Evolutionary conservation across 2,888 invertebrate species (phyloP), one percentile per base, ranked within the genome.

Genomic region (Mesochorus sp.): DNA sequence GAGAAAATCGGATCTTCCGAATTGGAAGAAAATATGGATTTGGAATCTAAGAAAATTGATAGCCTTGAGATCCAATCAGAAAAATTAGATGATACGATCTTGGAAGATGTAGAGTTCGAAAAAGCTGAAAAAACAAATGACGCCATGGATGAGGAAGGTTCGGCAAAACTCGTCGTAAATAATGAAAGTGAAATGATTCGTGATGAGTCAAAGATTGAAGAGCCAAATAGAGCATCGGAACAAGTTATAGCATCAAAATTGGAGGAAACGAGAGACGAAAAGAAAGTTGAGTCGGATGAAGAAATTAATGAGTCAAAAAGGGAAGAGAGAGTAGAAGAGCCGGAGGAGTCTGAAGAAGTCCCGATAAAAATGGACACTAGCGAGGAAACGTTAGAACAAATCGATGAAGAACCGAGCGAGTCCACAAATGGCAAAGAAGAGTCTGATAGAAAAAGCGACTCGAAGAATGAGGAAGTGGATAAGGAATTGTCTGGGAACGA

Each of bases 11-110:
- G n/a, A 5, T 47, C 53, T 3, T 37, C 49, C n/a, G n/a, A n/a
- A n/a, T n/a, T n/a, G n/a, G n/a, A n/a, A n/a, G n/a, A n/a, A n/a
- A n/a, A n/a, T 14, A 51, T 59, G 42, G 51, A 21, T 12, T 59
- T 34, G 14, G 59, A 59, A 6, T 24, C 49, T 5, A 37, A 64
- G 53, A 53, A 39, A 42, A 53, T 28, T 3, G 39, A 67, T n/a
- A n/a, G n/a, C 21, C 31, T n/a, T 10, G 12, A 19, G 34, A 28
- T 12, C 17, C 5, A 49, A 64, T 14, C 12, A 12, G 37, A 59
- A 49, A 47, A 21, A 8, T 21, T 47, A 8, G 67, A 17, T 47
- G 42, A 44, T 19, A 21, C 39, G 19, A 28, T 17, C 14, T 17
- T 19, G 26, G 44, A 31, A 4, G 21, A 44, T 12, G n/a, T 19